Evolutionary conservation across 92 coral and sea anemone species (phyloP).

Genomic region (Phenganax stokvisi): DNA sequence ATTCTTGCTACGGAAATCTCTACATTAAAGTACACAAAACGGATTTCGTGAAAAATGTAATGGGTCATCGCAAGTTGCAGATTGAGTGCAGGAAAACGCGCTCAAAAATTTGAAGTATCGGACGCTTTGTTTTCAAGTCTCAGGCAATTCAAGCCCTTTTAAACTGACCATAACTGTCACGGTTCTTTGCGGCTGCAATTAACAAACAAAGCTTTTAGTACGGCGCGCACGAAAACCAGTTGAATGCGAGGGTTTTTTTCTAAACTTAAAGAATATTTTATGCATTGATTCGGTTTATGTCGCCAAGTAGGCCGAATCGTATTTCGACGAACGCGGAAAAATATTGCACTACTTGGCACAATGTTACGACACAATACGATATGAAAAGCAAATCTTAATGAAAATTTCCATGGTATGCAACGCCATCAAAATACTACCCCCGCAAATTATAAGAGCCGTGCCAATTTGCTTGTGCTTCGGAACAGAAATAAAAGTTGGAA

Average conservation of each 20-base stretch:
- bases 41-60: slow-evolving; percentile 9
- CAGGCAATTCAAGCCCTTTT: background rate
- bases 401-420: slow-evolving; percentile 13
- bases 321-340: background rate
- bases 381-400: background rate
- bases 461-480: background rate
- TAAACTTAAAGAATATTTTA: background rate
- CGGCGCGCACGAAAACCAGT: slow-evolving; percentile 7
- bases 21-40: slow-evolving; percentile 1
- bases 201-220: slow-evolving; percentile 24
- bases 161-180: slow-evolving; percentile 8
- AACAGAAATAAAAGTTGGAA: background rate
- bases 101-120: background rate
- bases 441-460: slow-evolving; percentile 10
- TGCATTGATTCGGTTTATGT: background rate
- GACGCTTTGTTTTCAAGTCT: slow-evolving; percentile 2
- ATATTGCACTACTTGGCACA: background rate
- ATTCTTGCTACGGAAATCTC: background rate
- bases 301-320: background rate
- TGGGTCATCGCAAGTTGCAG: background rate
- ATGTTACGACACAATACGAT: background rate
- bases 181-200: slow-evolving; percentile 28
- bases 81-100: background rate
- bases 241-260: background rate
- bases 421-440: background rate